Conservation (phyloP, 2,797 vertebrate species). For the Semaprochilodus insignis region DNA sequence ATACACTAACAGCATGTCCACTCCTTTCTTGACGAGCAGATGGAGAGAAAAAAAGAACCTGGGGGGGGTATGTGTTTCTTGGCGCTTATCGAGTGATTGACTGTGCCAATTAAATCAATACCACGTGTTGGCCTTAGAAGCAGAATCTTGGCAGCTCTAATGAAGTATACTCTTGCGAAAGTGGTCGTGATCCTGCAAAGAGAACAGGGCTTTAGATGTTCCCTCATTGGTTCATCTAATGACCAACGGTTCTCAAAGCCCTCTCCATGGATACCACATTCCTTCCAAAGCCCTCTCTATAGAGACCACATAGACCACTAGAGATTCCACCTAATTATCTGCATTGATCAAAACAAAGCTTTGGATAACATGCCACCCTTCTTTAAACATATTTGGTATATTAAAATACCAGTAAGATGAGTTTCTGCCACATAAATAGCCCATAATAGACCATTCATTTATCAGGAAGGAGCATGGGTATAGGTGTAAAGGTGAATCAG, state of each 20-base stretch:
- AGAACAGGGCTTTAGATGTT: conserved; percentile 21
- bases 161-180: conserved; percentile 3
- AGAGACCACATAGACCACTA: conserved; percentile 15
- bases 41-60: neutral
- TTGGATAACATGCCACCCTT: neutral
- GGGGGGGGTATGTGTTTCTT: neutral
- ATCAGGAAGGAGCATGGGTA: neutral
- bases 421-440: neutral
- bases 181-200: neutral
- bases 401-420: neutral
- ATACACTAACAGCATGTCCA: neutral
- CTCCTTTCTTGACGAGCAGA: neutral
- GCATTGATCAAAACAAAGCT: conserved; percentile 11
- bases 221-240: neutral
- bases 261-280: conserved; percentile 36
- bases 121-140: neutral
- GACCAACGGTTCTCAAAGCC: conserved; percentile 17
- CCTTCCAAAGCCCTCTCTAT: neutral
- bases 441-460: neutral
- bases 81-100: neutral
- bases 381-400: neutral
- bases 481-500: neutral
- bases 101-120: conserved; percentile 8
- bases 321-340: conserved; percentile 9
- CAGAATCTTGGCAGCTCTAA: neutral